These are phyloP conservation scores for Siderastrea radians DNA, from an alignment of 92 coral and sea anemone genomes.

Conservation along the genomic window DNA sequence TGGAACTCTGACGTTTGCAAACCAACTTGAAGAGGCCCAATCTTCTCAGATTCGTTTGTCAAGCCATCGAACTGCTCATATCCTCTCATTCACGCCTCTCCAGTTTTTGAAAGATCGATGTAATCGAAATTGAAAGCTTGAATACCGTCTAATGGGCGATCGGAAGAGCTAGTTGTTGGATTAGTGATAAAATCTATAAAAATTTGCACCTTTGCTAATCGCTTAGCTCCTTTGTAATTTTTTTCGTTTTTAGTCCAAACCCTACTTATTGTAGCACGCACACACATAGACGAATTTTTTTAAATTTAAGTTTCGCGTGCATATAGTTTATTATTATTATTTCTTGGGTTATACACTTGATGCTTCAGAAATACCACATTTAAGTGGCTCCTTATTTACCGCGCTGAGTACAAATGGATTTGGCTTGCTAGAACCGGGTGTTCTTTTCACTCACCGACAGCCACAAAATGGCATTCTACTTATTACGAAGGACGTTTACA, in stretches of 20 bases:
- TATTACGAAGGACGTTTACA: slow-evolving; percentile 23
- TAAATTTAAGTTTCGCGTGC: not conserved
- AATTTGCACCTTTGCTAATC: slow-evolving; percentile 60
- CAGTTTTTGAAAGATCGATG: slow-evolving; percentile 82
- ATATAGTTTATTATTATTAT: slow-evolving; percentile 11
- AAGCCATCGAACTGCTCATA: slow-evolving; percentile 31
- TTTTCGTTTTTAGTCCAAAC: not conserved
- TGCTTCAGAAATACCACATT: slow-evolving; percentile 29
- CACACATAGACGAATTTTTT: not conserved
- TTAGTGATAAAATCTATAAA: slow-evolving; percentile 54
- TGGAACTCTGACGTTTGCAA: slow-evolving; percentile 30
- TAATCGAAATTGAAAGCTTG: slow-evolving; percentile 84
- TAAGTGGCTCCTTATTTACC: slow-evolving; percentile 29
- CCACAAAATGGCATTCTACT: slow-evolving; percentile 42
- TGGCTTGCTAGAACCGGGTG: slow-evolving; percentile 5
- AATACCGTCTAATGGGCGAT: slow-evolving; percentile 68
- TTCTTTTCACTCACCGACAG: slow-evolving; percentile 9
- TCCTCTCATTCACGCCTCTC: slow-evolving; percentile 83
- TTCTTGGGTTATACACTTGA: slow-evolving; percentile 13
- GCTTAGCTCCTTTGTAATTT: slow-evolving; percentile 8
- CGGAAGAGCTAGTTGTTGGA: slow-evolving; percentile 64
- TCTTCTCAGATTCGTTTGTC: slow-evolving; percentile 40
- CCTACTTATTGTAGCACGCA: slow-evolving; percentile 1
- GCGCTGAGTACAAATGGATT: slow-evolving; percentile 16
- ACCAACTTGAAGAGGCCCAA: slow-evolving; percentile 50